phyloP scores from a whole-genome alignment of 2,888 invertebrate genomes.

The Aplocera efformata region DNA sequence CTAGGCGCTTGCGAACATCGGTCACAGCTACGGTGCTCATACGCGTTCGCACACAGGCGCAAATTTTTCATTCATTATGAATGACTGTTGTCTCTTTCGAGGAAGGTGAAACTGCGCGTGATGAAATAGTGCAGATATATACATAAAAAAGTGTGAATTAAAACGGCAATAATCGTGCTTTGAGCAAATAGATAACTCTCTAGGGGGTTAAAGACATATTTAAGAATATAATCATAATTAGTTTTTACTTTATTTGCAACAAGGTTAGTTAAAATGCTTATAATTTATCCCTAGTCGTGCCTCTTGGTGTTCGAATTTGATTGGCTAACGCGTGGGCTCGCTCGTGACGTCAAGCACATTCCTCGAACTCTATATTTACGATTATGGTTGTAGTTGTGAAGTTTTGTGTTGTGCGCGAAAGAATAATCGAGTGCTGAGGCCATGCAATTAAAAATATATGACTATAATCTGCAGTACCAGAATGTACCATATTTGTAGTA shows the following conservation, averaged over 20 bases:
- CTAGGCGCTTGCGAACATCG: constrained; percentile 35
- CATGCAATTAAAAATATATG: constrained; percentile 14
- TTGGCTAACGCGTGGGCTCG: constrained; percentile 77
- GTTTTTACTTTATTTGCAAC: neutral
- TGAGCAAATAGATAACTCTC: too few relatives aligned
- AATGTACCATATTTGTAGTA: too few relatives aligned
- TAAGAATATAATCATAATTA: too few relatives aligned
- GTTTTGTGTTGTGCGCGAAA: constrained; percentile 22
- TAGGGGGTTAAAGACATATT: too few relatives aligned
- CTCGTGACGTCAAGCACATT: constrained; percentile 74
- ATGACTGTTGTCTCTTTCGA: constrained; percentile 60
- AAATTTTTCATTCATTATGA: constrained; percentile 72
- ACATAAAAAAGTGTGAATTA: constrained; percentile 12
- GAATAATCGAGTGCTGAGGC: too few relatives aligned
- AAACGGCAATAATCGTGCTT: constrained; percentile 3
- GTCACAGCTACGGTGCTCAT: constrained; percentile 42
- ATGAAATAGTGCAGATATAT: constrained; percentile 37
- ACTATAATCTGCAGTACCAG: neutral
- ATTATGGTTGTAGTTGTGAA: constrained; percentile 44
- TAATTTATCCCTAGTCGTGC: constrained; percentile 79
- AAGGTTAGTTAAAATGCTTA: constrained; percentile 19
- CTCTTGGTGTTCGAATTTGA: constrained; percentile 76
- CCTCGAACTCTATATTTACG: constrained; percentile 66
- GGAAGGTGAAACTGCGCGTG: constrained; percentile 27
- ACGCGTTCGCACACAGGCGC: constrained; percentile 53